These are phyloP conservation scores for Caenorhabditis inopinata DNA, from an alignment of 1,140 invertebrate species.

Conservation along the genomic window DNA sequence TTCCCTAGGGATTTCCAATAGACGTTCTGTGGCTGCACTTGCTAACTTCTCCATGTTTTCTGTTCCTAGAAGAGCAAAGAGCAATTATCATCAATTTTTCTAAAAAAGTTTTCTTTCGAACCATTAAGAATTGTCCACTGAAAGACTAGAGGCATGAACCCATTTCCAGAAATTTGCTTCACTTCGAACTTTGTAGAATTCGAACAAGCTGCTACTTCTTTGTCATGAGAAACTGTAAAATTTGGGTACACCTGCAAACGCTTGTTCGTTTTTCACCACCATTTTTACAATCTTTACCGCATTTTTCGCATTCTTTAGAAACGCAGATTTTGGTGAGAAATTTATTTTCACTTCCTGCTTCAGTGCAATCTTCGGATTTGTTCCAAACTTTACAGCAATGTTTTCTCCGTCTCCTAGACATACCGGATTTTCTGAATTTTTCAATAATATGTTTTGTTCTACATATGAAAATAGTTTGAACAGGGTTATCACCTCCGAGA, in stretches of 20 bases:
- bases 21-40: neutral
- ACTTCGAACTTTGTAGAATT: conserved; percentile 19
- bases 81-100: too few species aligned
- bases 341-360: conserved; percentile 10
- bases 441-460: neutral
- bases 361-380: neutral
- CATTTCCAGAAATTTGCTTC: conserved; percentile 8
- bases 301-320: neutral
- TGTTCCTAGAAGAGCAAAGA: neutral
- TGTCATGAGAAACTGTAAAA: conserved; percentile 11
- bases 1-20: neutral
- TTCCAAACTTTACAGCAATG: neutral
- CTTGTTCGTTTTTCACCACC: neutral
- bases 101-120: neutral
- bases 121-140: conserved; percentile 4
- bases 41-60: neutral
- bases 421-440: neutral
- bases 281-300: neutral
- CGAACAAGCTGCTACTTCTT: conserved; percentile 5
- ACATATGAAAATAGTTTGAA: neutral
- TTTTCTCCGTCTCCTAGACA: neutral
- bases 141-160: neutral
- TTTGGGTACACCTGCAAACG: conserved; percentile 17
- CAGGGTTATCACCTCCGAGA: neutral
- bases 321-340: neutral